Base-by-base conservation (phyloP, 2,797 vertebrate species). In the Clarias fuscus region DNA sequence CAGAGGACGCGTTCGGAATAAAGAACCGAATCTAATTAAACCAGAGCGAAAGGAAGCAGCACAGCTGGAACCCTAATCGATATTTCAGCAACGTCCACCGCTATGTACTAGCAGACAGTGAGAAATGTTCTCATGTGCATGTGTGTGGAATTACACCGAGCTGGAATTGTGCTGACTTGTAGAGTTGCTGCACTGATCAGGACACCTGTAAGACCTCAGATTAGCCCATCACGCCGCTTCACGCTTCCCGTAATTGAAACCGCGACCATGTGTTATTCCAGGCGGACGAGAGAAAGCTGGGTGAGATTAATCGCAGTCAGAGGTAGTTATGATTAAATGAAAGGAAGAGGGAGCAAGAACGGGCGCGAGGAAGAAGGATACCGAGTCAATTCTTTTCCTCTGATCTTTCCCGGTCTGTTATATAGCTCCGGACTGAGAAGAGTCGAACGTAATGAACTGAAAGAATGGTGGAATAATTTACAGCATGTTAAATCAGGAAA, bases 301-400 rank as follows among this genome's bases (percentile, higher is more conserved):
- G 27, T 24, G n/a, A 62, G 22, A 85, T 61, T 78, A 82, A 89
- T 86, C 75, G 59, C 65, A 70, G 77, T 86, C 82, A 24, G 81
- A 83, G 65, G 18, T 86, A 58, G 81, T 86, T 83, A 86, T 84
- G 78, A 78, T 79, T 85, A 73, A 33, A 88, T 58, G 78, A 86
- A 22, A 77, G 27, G 43, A 2, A 80, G 30, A 13, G 82, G 48
- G 67, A 82, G 58, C 11, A 40, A n/a, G 33, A 76, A 33, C 43
- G 75, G 78, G 72, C 27, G 13, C 82, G 84, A 78, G 71, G 58
- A 67, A 82, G 56, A 15, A 73, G 67, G 61, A 83, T 5, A 59
- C 17, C 37, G 11, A n/a, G 37, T n/a, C 59, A 17, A n/a, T 64
- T 43, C 59, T 7, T 62, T 53, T 4, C 48, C 77, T 62, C 59